Percentiles rank a stretch among this genome's conserved stretches.
These are phyloP conservation scores for Hoplodrina blanda DNA, from an alignment of 2,888 invertebrate species.

Conservation along the genomic window DNA sequence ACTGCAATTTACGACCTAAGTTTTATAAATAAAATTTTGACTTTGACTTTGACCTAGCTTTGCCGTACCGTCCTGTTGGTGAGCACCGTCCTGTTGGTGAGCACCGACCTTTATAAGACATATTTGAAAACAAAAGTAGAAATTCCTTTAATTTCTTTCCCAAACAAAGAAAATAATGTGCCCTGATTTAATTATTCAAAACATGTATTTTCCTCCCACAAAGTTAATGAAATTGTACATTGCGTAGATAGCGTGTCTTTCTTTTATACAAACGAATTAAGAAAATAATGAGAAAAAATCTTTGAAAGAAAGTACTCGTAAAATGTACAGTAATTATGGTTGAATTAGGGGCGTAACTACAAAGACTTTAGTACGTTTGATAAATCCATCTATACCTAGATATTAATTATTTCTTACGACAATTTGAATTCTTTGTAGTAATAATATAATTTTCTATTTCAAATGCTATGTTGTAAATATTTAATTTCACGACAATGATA, in stretches of 20 bases:
- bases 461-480: constrained; percentile 41
- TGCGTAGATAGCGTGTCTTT: constrained; percentile 17
- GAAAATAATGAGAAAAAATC: constrained; percentile 27
- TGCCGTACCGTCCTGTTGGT: neutral
- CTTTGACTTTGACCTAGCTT: neutral
- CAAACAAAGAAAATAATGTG: constrained; percentile 25
- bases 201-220: constrained; percentile 26
- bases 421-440: constrained; percentile 22
- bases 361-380: constrained; percentile 18
- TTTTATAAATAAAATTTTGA: neutral
- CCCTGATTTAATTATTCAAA: constrained; percentile 37
- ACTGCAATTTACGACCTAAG: neutral
- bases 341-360: constrained; percentile 39
- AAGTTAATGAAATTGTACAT: constrained; percentile 40
- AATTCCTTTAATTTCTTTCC: constrained; percentile 11
- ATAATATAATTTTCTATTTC: constrained; percentile 29
- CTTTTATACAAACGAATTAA: constrained; percentile 38
- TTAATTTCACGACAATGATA: constrained; percentile 53
- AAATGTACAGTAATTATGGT: constrained; percentile 22
- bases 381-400: constrained; percentile 19
- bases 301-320: constrained; percentile 18
- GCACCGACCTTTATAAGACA: neutral
- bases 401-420: constrained; percentile 8
- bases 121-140: constrained; percentile 15
- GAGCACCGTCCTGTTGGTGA: neutral